These are phyloP conservation scores for Popillia japonica DNA, from an alignment of 1,140 invertebrate species.

Conservation along the genomic window DNA sequence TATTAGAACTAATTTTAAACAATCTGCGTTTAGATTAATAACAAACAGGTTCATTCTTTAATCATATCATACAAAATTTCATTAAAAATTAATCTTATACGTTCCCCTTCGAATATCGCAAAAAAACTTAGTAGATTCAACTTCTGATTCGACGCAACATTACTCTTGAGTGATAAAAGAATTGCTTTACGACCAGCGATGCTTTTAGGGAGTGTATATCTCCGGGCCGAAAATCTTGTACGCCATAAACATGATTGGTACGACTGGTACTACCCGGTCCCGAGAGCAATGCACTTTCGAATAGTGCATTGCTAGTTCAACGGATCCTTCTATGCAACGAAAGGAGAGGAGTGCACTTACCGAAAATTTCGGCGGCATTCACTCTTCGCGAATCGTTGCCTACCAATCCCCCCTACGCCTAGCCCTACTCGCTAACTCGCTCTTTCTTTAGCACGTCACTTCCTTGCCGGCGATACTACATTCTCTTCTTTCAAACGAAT, in stretches of 20 bases:
- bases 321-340: conserved; percentile 25
- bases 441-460: neutral
- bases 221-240: conserved; percentile 4
- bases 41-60: too few relatives aligned
- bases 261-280: neutral
- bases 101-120: too few relatives aligned
- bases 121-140: neutral
- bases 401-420: neutral
- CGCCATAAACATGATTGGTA: conserved; percentile 31
- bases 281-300: conserved; percentile 32
- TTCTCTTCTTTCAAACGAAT: conserved; percentile 9
- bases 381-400: neutral
- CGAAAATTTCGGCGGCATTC: conserved; percentile 30
- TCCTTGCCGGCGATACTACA: neutral
- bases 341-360: neutral
- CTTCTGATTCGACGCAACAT: neutral
- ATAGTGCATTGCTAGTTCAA: conserved; percentile 30
- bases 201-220: conserved; percentile 21
- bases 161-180: conserved; percentile 5
- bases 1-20: too few relatives aligned
- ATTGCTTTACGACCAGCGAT: neutral
- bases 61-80: too few relatives aligned
- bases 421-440: neutral
- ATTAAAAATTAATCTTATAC: too few relatives aligned
- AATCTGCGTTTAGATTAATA: too few relatives aligned